A percentile compares a stretch with the other conserved stretches of the same genome.
Conservation (phyloP, 2,113 vertebrate genomes). For the Thunnus maccoyii region DNA sequence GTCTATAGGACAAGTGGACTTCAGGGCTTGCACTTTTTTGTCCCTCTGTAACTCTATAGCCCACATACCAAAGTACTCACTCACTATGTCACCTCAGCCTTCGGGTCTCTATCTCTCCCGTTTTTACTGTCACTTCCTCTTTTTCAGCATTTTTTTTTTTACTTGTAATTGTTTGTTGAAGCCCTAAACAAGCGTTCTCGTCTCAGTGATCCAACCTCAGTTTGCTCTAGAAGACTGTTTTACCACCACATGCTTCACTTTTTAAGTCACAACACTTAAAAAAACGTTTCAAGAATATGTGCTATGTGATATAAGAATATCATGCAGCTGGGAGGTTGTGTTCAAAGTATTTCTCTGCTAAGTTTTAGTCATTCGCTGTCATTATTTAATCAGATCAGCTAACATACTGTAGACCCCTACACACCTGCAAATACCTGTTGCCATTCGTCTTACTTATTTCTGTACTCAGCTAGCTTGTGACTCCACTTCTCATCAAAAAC, state of each 20-base stretch:
- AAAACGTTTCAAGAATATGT: too few relatives aligned
- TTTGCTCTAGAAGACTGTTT: not conserved
- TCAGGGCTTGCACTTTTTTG: conserved; percentile 56
- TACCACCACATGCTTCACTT: too few relatives aligned
- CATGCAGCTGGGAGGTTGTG: not conserved
- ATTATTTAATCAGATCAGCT: not conserved
- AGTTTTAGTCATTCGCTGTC: not conserved
- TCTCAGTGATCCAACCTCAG: conserved; percentile 11
- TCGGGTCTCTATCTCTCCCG: conserved; percentile 19
- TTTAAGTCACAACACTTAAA: too few relatives aligned
- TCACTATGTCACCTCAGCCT: conserved; percentile 42
- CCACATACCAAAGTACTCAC: conserved; percentile 63
- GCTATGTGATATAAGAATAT: too few relatives aligned
- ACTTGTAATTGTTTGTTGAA: conserved; percentile 21
- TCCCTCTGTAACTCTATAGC: conserved; percentile 72
- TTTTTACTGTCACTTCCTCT: not conserved
- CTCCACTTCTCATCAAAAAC: not conserved
- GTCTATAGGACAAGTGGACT: conserved; percentile 58
- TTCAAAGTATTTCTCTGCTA: too few relatives aligned
- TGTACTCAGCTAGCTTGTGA: not conserved
- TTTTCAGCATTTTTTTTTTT: conserved; percentile 9
- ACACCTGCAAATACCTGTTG: not conserved
- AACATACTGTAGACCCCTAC: not conserved
- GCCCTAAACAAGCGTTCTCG: not conserved
- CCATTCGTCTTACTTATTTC: not conserved